phyloP scores from a whole-genome alignment of 2,888 invertebrate species.

The Melikaiella ostensackeni region DNA sequence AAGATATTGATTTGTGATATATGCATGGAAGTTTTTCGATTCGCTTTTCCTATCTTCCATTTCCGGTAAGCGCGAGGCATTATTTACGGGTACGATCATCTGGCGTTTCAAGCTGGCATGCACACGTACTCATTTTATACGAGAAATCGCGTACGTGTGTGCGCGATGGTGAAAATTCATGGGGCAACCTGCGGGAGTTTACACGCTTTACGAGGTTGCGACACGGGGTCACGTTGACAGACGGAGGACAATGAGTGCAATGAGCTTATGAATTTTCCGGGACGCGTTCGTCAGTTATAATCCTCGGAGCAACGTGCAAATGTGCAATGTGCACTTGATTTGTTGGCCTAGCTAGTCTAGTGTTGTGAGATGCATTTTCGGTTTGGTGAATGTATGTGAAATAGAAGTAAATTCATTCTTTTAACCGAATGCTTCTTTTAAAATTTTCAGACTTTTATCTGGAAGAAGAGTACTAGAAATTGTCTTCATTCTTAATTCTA shows the following conservation, averaged over 20 bases:
- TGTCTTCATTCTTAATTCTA: too few relatives aligned
- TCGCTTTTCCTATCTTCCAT: constrained; percentile 16
- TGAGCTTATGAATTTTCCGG: constrained; percentile 32
- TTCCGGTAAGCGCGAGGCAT: constrained; percentile 24
- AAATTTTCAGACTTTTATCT: too few relatives aligned
- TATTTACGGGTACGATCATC: constrained; percentile 38
- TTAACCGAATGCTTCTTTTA: too few relatives aligned
- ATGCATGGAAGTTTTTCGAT: constrained; percentile 30
- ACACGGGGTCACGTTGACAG: constrained; percentile 26
- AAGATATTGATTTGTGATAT: constrained; percentile 1
- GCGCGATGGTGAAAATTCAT: constrained; percentile 25
- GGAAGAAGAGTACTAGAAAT: too few relatives aligned
- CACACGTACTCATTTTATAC: constrained; percentile 19
- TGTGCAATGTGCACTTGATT: constrained; percentile 1
- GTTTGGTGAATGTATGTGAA: neutral
- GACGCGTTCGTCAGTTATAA: constrained; percentile 4
- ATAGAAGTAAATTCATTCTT: neutral
- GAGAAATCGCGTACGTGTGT: constrained; percentile 19
- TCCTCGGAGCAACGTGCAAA: constrained; percentile 20
- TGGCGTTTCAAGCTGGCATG: constrained; percentile 36
- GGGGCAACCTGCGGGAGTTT: constrained; percentile 17
- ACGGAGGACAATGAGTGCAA: constrained; percentile 34
- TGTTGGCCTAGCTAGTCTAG: neutral
- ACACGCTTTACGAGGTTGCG: constrained; percentile 34
- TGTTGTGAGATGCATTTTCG: neutral